Evolutionary conservation across 1,140 invertebrate genomes (phyloP), one percentile per base, ranked within the genome.

Genomic region (Geopemphigus sp.): DNA sequence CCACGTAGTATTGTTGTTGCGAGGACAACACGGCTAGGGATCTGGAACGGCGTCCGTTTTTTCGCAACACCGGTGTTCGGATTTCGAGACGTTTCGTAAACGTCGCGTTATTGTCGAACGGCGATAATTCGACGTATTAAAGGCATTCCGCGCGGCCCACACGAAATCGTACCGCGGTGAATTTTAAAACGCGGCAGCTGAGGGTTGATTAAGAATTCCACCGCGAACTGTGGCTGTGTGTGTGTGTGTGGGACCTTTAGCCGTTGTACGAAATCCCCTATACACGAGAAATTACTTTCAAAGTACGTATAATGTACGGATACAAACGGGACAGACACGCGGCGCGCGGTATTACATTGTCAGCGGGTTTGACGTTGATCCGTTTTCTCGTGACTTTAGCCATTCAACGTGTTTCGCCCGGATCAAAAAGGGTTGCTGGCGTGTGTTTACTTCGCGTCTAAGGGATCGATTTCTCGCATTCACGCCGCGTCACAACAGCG

Each of bases 381-480:
- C 73, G 73, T 54, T 76, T 76, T 76, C 56, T 76, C 73, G 73
- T 76, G 73, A 76, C 73, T 76, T 59, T 59, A 22, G 39, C 22
- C 29, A 59, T 76, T 76, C 54, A 76, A 74, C 32, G 32, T 45
- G 29, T 45, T 61, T 29, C 56, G 54, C 11, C n/a, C 12, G 70
- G 73, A 76, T 59, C 56, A 24, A 76, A 76, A 76, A 76, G 73
- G 73, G 73, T 76, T 76, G 73, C 22, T 8, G 53, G 11, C 19
- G 19, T 74, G 22, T 68, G 56, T 74, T 59, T 57, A 57, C 56
- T 59, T 32, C 73, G 53, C 26, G 12, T 24, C 22, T 15, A 45
- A 57, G 29, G 73, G 73, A 73, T 73, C 70, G 56, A 57, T 76
- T 76, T 76, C 56, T 76, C 54, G 53, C 54, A 57, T 76, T 45